Conservation (phyloP, 1,140 invertebrate species). For the Drosophila lowei region DNA sequence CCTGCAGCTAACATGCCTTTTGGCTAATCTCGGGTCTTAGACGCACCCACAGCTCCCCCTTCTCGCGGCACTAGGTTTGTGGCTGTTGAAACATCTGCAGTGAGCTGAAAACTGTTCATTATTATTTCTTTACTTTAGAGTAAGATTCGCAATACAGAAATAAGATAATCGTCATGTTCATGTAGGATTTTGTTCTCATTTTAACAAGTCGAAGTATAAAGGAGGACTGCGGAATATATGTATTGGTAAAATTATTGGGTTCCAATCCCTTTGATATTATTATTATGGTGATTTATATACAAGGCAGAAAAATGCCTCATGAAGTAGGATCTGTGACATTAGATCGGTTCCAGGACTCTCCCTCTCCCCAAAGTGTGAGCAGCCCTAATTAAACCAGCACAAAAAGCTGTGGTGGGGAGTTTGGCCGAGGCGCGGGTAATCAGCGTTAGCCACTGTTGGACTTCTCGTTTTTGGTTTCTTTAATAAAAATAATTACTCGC, state of each 20-base stretch:
- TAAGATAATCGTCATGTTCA: too few species aligned
- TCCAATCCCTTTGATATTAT: too few species aligned
- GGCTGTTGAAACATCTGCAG: neutral
- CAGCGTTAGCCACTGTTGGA: slow-evolving; percentile 41
- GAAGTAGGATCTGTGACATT: too few species aligned
- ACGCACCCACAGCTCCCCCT: neutral
- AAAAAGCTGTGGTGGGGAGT: slow-evolving; percentile 11
- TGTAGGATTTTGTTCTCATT: neutral
- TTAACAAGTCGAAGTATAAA: too few species aligned
- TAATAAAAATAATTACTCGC: slow-evolving; percentile 76
- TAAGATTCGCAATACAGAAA: too few species aligned
- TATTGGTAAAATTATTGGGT: too few species aligned
- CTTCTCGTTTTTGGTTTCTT: slow-evolving; percentile 34
- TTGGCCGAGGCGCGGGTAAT: slow-evolving; percentile 18
- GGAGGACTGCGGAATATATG: too few species aligned
- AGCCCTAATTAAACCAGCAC: slow-evolving; percentile 48
- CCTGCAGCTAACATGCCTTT: slow-evolving; percentile 59
- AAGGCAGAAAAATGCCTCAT: too few species aligned
- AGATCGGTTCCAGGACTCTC: neutral
- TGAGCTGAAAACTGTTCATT: too few species aligned
- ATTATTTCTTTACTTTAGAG: too few species aligned
- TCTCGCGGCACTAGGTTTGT: neutral
- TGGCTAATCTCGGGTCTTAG: slow-evolving; percentile 46
- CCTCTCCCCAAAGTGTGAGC: slow-evolving; percentile 29
- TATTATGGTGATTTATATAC: too few species aligned